phyloP scores from a whole-genome alignment of 2,113 vertebrate genomes.

The Chroicocephalus ridibundus region DNA sequence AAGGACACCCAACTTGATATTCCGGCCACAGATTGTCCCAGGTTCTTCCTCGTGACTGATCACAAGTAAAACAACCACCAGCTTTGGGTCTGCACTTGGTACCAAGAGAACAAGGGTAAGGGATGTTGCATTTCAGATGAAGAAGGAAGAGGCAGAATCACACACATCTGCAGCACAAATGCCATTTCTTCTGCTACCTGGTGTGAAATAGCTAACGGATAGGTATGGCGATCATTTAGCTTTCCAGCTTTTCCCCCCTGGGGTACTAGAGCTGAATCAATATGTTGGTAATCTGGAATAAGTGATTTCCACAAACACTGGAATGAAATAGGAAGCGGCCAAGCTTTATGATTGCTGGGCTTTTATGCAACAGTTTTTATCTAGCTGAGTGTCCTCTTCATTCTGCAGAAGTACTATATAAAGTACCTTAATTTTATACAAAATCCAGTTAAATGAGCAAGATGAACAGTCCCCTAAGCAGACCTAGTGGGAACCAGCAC shows the following conservation, averaged over 20 bases:
- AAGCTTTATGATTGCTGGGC: not conserved
- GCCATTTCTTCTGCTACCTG: not conserved
- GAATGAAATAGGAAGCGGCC: not conserved
- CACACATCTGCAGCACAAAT: not conserved
- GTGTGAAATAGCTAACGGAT: not conserved
- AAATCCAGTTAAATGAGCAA: not conserved
- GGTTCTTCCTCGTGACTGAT: slow-evolving; percentile 27
- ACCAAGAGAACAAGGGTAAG: not conserved
- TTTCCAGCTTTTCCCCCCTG: not conserved
- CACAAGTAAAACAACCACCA: not conserved
- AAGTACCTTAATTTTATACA: not conserved
- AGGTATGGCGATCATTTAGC: not conserved
- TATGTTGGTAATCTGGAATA: not conserved
- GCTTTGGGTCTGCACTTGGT: not conserved
- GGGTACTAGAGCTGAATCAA: not conserved
- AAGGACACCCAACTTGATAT: slow-evolving; percentile 64
- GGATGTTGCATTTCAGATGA: not conserved
- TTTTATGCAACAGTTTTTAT: not conserved
- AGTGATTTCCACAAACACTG: not conserved
- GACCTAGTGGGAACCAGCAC: not conserved
- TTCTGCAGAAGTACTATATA: not conserved
- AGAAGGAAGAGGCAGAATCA: not conserved
- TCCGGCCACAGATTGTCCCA: slow-evolving; percentile 38
- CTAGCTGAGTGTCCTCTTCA: not conserved
- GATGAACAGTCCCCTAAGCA: not conserved